Evolutionary conservation across 2,888 invertebrate genomes (phyloP), one percentile per base, ranked within the genome.

Genomic region (Lathronympha strigana): DNA sequence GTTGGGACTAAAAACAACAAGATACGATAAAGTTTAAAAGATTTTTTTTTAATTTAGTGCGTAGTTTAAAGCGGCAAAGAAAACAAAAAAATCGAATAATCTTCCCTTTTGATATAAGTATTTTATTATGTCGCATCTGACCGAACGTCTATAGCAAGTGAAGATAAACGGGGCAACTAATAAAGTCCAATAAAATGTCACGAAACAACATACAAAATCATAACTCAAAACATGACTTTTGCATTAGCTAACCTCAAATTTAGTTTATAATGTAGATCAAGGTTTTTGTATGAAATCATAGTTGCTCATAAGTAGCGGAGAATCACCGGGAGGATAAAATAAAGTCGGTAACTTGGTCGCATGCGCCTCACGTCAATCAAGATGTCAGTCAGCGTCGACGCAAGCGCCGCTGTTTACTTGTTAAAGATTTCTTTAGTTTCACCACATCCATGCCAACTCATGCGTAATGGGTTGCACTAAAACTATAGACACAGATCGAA

Each of bases 301-400:
- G 73, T 76, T 73, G 68, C 76, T 76, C 77, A 75, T 76, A 67
- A 76, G 75, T 72, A 71, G 55, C 53, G 50, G 72, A 75, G 74
- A 76, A 79, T 76, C 75, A 78, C 76, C 76, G 79, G 19, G 70
- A 78, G 79, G 82, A 81, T 77, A 78, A 78, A 79, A 80, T 76
- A 77, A 78, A 77, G 68, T 38, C 66, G 66, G 68, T 68, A 68
- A 36, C 57, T 64, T 68, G 72, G 76, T 77, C 77, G 70, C 74
- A 75, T 71, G 73, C 73, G 77, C 77, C 76, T 76, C 77, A 74
- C 80, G 87, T 87, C 88, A 87, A 85, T 88, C 88, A 86, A 82
- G 73, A 78, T 82, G 85, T 82, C 82, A 82, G 72, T 47, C 80
- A 72, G 71, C 79, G 73, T 74, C 67, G 71, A 69, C 74, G 74